Evolutionary conservation across 2,888 invertebrate species (phyloP), one percentile per base, ranked within the genome.

Genomic region (Chloromyia formosa): DNA sequence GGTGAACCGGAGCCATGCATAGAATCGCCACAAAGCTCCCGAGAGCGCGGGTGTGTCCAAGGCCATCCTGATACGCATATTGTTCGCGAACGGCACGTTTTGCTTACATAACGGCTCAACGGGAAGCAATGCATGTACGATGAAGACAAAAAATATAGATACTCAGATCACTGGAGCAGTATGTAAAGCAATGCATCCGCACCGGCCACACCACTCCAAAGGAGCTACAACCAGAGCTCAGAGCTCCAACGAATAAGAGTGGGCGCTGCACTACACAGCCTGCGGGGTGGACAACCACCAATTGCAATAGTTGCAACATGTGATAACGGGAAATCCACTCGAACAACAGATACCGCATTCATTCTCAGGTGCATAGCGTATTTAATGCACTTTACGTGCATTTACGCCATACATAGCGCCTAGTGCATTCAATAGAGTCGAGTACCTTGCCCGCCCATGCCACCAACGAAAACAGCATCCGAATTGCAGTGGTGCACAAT

Each of bases 31-130:
- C 49, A 42, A 53, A 72, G 71, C 68, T 49, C 49, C 35, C 22
- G 27, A 35, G 45, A 64, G 74, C 62, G 71, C 58, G 74, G 74
- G 73, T 56, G 71, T 56, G 64, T 72, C 76, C 74, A 74, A 74
- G 71, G 71, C 71, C 71, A 71, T 58, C 58, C 56, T 27, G 56
- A 40, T 71, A 71, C 71, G 71, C 71, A 71, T 71, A 58, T 71
- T 71, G 58, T 71, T 71, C 58, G 71, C 18, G 58, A 71, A 71
- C 35, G 71, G 71, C 71, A 71, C 71, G 71, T 71, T 71, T 71
- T 40, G 71, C 71, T 56, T 71, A 18, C 62, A 64, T 64, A 64
- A 64, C 18, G 12, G 71, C 35, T 14, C 20, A 27, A 23, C 53
- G 27, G 60, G 27, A 60, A 20, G 22, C 22, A 10, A 35, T 35